Conservation (phyloP, 1,140 invertebrate genomes). For the Eurosta solidaginis region DNA sequence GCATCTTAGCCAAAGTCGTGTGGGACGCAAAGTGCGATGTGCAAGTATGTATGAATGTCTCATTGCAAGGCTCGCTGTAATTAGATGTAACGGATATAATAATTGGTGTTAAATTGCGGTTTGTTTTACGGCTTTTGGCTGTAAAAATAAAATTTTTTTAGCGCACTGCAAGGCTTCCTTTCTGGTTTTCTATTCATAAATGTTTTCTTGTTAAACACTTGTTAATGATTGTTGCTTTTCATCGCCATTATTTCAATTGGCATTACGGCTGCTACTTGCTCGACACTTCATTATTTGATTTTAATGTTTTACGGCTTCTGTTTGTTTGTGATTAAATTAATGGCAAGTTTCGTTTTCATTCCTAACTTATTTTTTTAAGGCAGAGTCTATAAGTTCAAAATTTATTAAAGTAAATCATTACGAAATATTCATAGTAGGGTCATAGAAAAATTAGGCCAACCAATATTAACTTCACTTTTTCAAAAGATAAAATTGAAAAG, state of each 20-base stretch:
- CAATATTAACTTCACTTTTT: too few relatives aligned
- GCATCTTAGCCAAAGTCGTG: neutral
- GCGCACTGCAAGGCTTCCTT: neutral
- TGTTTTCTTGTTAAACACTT: conserved; percentile 11
- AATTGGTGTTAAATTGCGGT: conserved; percentile 59
- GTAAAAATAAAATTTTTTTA: conserved; percentile 8
- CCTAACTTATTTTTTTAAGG: too few relatives aligned
- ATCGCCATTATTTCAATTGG: conserved; percentile 7
- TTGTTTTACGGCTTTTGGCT: conserved; percentile 1
- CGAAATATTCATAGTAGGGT: too few relatives aligned
- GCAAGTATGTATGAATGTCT: too few relatives aligned
- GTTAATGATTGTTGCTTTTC: neutral
- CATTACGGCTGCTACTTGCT: neutral
- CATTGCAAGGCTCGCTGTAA: conserved; percentile 39
- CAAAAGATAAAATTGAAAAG: too few relatives aligned
- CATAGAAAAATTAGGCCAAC: too few relatives aligned
- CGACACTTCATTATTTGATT: neutral
- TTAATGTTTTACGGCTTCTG: neutral
- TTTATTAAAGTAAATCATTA: too few relatives aligned
- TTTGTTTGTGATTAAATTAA: neutral
- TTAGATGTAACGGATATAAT: conserved; percentile 61
- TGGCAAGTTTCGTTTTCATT: neutral
- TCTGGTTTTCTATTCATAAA: neutral
- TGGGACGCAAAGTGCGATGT: neutral
- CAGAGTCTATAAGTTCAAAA: too few relatives aligned